phyloP scores from a whole-genome alignment of 2,888 invertebrate genomes.

The Drosophila basisetae region DNA sequence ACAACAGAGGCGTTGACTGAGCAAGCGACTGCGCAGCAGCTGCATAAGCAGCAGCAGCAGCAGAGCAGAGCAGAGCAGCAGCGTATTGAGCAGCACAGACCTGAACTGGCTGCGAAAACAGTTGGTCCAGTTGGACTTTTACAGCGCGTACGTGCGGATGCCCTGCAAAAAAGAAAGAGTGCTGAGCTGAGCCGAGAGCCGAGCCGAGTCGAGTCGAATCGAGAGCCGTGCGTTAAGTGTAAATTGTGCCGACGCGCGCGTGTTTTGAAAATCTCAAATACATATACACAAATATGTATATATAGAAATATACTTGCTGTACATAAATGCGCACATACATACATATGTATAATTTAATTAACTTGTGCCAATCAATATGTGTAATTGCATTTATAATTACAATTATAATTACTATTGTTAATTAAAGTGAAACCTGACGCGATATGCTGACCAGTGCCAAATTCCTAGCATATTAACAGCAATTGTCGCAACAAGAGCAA shows the following conservation, averaged over 20 bases:
- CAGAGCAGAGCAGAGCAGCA: conserved; percentile 22
- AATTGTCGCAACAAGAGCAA: conserved; percentile 13
- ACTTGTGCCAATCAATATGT: conserved; percentile 52
- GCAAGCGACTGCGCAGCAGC: conserved; percentile 60
- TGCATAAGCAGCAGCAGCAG: conserved; percentile 29
- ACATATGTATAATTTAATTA: conserved; percentile 44
- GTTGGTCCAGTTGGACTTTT: conserved; percentile 80
- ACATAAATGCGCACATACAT: conserved; percentile 2
- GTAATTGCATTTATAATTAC: conserved; percentile 36
- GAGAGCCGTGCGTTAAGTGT: conserved; percentile 35
- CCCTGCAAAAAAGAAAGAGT: conserved; percentile 32
- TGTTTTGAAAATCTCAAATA: conserved; percentile 22
- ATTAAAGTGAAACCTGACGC: conserved; percentile 46
- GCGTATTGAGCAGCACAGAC: conserved; percentile 33
- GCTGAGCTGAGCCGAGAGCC: conserved; percentile 24
- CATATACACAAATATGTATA: conserved; percentile 3
- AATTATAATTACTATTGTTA: conserved; percentile 42
- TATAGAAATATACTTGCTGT: conserved; percentile 20
- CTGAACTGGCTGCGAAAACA: conserved; percentile 46
- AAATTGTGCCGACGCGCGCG: conserved; percentile 51
- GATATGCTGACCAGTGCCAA: conserved; percentile 56
- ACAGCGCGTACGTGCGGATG: conserved; percentile 83
- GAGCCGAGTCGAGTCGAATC: conserved; percentile 17
- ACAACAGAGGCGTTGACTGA: conserved; percentile 63
- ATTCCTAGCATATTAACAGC: conserved; percentile 29